Base-by-base conservation (phyloP, 2,113 vertebrate genomes). In the Zootoca vivipara region DNA sequence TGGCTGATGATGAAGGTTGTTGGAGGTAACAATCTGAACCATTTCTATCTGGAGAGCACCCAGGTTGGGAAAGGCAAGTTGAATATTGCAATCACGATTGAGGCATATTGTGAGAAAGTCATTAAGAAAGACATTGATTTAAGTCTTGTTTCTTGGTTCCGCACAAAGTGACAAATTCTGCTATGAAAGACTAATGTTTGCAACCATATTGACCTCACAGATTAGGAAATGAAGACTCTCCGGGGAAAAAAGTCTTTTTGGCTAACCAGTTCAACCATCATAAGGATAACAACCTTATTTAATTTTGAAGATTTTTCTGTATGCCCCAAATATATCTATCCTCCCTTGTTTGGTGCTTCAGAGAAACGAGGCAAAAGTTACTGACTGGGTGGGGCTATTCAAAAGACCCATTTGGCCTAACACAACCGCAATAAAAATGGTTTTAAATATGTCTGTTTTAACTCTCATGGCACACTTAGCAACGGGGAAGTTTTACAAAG, bases 401-500 rank as follows among this genome's bases (percentile, higher is more conserved):
- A 74, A 74, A 74, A 62, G 73, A 7, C 35, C 18, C 5, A 8
- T 33, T 52, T 52, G 46, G 46, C 46, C 46, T 52, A 52, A 52
- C 2, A 52, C 46, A 52, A 52, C 42, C 16, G 18, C 58, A 62
- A 62, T 20, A 62, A 62, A 62, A 62, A 62, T 62, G 58, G 18
- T 62, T 62, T 62, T 16, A 62, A 20, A 62, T 15, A 62, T 20
- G 13, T 30, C 67, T 38, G 56, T 40, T 82, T 4, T 12, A 28
- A 38, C 65, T 65, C 12, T 82, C 58, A 15, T 62, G 52, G 2
- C 13, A 30, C 30, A 38, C 8, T 85, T 94, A 89, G 83, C 84
- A 1, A n/a, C 64, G 81, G 40, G 30, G 73, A 90, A 75, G 1
- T 82, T 65, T 40, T 91, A 75, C n/a, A 91, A 91, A 92, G 2